Evolutionary conservation across 2,888 invertebrate genomes (phyloP), one percentile per base, ranked within the genome.

Genomic region (Omphaloscelis lunosa): DNA sequence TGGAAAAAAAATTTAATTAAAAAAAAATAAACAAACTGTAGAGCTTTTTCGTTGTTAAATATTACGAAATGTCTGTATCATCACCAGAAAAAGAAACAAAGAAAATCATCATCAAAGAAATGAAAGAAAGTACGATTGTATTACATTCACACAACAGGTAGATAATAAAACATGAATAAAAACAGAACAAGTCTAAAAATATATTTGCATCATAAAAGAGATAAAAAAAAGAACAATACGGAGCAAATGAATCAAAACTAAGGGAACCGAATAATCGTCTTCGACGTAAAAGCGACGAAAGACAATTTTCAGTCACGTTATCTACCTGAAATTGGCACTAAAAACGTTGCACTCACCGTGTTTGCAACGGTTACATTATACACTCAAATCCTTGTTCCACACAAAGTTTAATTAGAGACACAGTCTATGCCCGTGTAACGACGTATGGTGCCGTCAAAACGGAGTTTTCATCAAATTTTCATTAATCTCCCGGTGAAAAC

Each of bases 401-500:
- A 93, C 90, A 91, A 90, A 90, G 88, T 91, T 88, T 84, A 79
- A 89, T 88, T 91, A 90, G 87, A 90, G 77, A 84, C 91, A 91
- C 91, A 83, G 88, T 84, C 84, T 88, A 84, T 86, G 79, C 82
- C 72, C 72, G 65, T 75, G 56, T 85, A 75, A 85, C 69, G 70
- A 85, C 77, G 84, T 72, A 83, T 75, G 85, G 82, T 90, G 89
- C 89, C 89, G 91, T 93, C 91, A 93, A 91, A 90, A 85, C 83
- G 82, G 90, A 88, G 89, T 93, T 93, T 91, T 91, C 90, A 94
- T 94, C 89, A 94, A 94, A 93, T 94, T 94, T 94, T 95, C 94
- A 95, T 95, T 94, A 91, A 94, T 90, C 90, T 84, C 91, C 94
- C 94, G 94, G 93, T 90, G 92, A 93, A 93, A 95, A 93, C 92